Evolutionary conservation across 2,797 vertebrate species (phyloP).

Genomic region (Sylvilagus floridanus): DNA sequence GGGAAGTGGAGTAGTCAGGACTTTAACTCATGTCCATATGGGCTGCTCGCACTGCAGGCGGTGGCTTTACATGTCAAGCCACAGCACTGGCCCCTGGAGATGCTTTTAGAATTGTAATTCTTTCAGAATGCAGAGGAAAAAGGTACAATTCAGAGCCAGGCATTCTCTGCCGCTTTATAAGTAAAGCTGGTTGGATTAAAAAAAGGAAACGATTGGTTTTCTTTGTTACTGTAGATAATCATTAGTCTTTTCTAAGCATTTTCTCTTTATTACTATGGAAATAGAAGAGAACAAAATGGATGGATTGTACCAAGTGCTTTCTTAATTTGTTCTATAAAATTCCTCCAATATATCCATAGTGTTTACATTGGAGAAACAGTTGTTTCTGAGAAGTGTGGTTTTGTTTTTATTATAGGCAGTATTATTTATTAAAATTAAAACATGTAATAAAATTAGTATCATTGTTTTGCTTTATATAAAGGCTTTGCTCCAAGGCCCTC

Average conservation of each 20-base stretch:
- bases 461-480: slow-evolving; percentile 58
- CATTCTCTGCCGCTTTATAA: slow-evolving; percentile 23
- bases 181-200: slow-evolving; percentile 39
- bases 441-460: slow-evolving; percentile 56
- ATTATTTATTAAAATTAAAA: slow-evolving; percentile 62
- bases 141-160: not conserved
- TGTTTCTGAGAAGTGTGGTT: slow-evolving; percentile 68
- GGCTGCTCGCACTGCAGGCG: too few species aligned
- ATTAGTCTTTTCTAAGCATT: slow-evolving; percentile 30
- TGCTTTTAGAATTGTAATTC: not conserved
- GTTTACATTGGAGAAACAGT: slow-evolving; percentile 69
- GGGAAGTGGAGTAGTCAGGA: too few species aligned
- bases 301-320: slow-evolving; percentile 60
- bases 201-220: slow-evolving; percentile 52
- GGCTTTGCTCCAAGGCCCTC: not conserved
- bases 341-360: slow-evolving; percentile 74
- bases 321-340: slow-evolving; percentile 74
- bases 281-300: slow-evolving; percentile 64
- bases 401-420: slow-evolving; percentile 57
- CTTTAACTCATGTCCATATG: too few species aligned
- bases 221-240: slow-evolving; percentile 28
- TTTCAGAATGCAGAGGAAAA: not conserved
- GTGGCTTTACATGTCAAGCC: too few species aligned
- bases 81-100: not conserved
- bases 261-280: slow-evolving; percentile 54